These are phyloP conservation scores for Zaprionus taronus DNA, from an alignment of 1,140 invertebrate species.

Conservation along the genomic window DNA sequence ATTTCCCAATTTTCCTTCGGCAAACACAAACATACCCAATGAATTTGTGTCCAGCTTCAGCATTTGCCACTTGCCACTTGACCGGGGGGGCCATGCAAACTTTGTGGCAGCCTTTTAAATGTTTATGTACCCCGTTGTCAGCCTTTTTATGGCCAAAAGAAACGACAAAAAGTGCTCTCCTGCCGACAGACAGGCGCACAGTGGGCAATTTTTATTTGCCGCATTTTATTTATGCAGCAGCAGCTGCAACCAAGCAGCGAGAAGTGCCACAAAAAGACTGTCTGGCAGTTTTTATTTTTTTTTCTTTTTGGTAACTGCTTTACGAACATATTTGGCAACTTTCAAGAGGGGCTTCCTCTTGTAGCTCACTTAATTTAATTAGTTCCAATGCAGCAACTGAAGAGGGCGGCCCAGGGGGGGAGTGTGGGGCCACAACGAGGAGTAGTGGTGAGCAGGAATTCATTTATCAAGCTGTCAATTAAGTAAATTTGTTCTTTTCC, in stretches of 20 bases:
- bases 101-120: constrained; percentile 48
- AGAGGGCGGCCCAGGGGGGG: background rate
- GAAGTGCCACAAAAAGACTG: constrained; percentile 18
- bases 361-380: constrained; percentile 24
- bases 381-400: constrained; percentile 7
- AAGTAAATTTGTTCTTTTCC: constrained; percentile 19
- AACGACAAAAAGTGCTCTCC: background rate
- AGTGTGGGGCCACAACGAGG: background rate
- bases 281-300: constrained; percentile 7
- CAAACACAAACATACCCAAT: constrained; percentile 6
- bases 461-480: constrained; percentile 32
- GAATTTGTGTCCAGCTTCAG: background rate
- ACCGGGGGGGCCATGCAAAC: constrained; percentile 33
- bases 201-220: constrained; percentile 58
- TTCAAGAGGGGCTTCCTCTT: background rate
- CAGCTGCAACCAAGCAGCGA: constrained; percentile 46
- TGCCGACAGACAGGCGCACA: constrained; percentile 31
- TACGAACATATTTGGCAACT: constrained; percentile 5
- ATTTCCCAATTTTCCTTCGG: background rate
- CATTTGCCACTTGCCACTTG: constrained; percentile 31
- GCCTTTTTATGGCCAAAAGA: constrained; percentile 58
- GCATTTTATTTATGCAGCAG: constrained; percentile 73
- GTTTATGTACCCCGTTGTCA: constrained; percentile 65
- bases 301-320: constrained; percentile 1
- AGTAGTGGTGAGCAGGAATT: background rate